phyloP scores from a whole-genome alignment of 2,113 vertebrate genomes.

The Apteryx mantelli region DNA sequence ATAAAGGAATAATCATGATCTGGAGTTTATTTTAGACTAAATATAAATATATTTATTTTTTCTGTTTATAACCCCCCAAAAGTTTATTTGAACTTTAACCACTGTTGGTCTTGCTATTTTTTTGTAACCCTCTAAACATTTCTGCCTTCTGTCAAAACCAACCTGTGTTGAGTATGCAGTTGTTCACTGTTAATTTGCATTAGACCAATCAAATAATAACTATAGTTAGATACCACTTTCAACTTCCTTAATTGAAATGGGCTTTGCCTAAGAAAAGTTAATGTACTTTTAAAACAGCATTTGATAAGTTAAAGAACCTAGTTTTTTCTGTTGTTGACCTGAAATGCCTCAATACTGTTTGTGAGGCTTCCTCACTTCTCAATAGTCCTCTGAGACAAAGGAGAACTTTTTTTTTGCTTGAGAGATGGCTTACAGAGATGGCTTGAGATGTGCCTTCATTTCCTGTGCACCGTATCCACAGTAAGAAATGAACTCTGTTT shows the following conservation, averaged over 20 bases:
- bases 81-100: neutral
- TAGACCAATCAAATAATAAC: neutral
- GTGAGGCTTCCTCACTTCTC: neutral
- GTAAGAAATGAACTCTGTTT: neutral
- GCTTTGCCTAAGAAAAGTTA: neutral
- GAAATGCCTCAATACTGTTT: neutral
- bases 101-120: neutral
- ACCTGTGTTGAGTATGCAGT: neutral
- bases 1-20: neutral
- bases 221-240: neutral
- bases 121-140: neutral
- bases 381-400: neutral
- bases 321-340: neutral
- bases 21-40: neutral
- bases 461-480: neutral
- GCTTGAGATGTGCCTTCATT: neutral
- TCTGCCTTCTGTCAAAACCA: neutral
- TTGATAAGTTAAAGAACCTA: neutral
- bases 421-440: neutral
- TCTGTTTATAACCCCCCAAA: neutral
- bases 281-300: neutral
- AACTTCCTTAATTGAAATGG: neutral
- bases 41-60: neutral
- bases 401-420: neutral
- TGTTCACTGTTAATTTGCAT: neutral